Conservation (phyloP, 2,113 vertebrate genomes). For the Siphamia tubifer region DNA sequence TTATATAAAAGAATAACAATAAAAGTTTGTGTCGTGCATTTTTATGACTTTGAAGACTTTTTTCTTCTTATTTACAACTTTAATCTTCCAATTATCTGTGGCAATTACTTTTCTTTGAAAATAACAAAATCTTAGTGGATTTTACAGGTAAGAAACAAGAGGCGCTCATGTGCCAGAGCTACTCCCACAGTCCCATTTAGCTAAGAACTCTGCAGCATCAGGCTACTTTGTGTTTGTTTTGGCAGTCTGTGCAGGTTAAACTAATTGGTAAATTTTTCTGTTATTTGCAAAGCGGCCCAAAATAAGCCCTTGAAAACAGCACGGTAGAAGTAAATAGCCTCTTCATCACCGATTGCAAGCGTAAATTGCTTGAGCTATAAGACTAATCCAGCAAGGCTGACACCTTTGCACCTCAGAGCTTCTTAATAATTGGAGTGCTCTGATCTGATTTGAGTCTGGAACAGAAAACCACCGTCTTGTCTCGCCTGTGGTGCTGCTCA, state of each 20-base stretch:
- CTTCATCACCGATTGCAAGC: conserved; percentile 11
- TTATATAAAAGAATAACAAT: too few species aligned
- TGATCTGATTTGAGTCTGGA: conserved; percentile 41
- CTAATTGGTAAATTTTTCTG: neutral
- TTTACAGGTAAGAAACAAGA: too few species aligned
- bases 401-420: conserved; percentile 17
- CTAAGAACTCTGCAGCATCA: neutral
- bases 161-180: too few species aligned
- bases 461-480: neutral
- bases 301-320: conserved; percentile 8
- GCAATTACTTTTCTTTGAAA: too few species aligned
- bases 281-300: neutral
- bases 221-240: neutral
- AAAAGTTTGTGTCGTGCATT: too few species aligned
- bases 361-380: conserved; percentile 8
- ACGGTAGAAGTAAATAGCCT: conserved; percentile 12
- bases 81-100: too few species aligned
- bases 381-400: conserved; percentile 29
- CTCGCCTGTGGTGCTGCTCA: neutral
- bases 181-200: neutral
- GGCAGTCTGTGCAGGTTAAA: neutral
- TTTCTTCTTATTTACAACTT: too few species aligned
- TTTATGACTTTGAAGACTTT: too few species aligned
- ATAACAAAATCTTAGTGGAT: too few species aligned
- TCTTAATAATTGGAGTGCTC: conserved; percentile 38